Conservation (phyloP, 37 sponge, comb jelly and placozoan genomes). For the Mnemiopsis leidyi region DNA sequence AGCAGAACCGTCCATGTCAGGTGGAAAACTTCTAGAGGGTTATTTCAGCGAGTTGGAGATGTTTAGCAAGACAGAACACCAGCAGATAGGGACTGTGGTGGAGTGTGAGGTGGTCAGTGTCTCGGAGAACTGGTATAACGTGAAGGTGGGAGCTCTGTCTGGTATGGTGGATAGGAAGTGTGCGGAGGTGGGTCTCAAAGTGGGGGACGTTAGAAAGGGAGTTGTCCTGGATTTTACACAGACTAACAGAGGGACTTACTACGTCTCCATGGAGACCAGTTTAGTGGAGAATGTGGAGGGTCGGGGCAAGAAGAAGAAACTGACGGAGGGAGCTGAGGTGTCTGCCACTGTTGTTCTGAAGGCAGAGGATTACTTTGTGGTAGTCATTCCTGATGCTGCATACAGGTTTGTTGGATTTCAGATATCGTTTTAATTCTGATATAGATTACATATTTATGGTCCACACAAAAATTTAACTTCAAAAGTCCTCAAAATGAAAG, state of each 20-base stretch:
- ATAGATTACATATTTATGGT: no score
- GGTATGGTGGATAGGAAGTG: neutral
- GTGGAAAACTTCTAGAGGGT: neutral
- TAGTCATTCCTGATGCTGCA: neutral
- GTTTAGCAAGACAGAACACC: neutral
- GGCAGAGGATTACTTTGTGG: constrained; percentile 21
- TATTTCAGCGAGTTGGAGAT: neutral
- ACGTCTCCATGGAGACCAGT: neutral
- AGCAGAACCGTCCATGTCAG: neutral
- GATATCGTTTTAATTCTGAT: neutral
- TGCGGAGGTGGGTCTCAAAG: neutral
- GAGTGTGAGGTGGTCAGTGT: neutral
- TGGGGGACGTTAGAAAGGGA: neutral
- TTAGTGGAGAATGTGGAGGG: constrained; percentile 10
- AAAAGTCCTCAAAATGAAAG: no score
- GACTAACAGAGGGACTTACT: neutral
- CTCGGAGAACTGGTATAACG: neutral
- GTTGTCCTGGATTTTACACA: constrained; percentile 28
- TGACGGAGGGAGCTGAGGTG: constrained; percentile 42
- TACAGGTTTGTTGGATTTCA: constrained; percentile 8
- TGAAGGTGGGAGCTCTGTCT: neutral
- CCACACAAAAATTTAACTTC: no score
- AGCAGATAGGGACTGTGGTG: neutral
- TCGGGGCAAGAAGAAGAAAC: constrained; percentile 21
- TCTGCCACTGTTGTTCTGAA: neutral